Conservation (phyloP, 2,888 invertebrate genomes). For the Epistrophella euchroma region DNA sequence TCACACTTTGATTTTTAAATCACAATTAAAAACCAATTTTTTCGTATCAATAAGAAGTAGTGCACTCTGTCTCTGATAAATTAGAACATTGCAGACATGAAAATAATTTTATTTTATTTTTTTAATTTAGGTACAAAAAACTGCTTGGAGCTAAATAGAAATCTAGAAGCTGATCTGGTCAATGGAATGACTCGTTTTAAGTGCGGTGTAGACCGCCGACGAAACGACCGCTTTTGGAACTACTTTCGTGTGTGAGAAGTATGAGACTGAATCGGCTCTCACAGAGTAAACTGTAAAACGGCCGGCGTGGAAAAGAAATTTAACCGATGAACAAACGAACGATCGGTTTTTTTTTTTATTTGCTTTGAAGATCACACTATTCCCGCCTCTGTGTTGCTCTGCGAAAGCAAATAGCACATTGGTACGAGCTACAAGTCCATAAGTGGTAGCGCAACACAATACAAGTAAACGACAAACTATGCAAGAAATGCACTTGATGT, state of each 20-base stretch:
- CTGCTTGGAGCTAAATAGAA: slow-evolving; percentile 19
- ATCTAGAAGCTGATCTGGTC: slow-evolving; percentile 35
- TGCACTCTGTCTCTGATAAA: not conserved
- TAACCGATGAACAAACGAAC: slow-evolving; percentile 39
- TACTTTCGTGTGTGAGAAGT: slow-evolving; percentile 48
- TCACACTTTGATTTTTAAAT: slow-evolving; percentile 19
- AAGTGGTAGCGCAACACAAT: slow-evolving; percentile 8
- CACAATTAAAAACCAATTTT: slow-evolving; percentile 7
- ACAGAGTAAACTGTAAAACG: slow-evolving; percentile 43
- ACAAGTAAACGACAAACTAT: not conserved
- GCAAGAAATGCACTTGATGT: slow-evolving; percentile 18
- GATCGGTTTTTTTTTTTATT: slow-evolving; percentile 4
- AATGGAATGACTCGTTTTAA: slow-evolving; percentile 42
- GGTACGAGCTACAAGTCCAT: not conserved
- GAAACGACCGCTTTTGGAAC: slow-evolving; percentile 53
- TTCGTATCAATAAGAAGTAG: not conserved
- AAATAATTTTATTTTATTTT: slow-evolving; percentile 7
- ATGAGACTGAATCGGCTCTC: slow-evolving; percentile 52
- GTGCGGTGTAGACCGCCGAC: slow-evolving; percentile 49
- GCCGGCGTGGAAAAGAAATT: slow-evolving; percentile 46
- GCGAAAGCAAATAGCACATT: not conserved
- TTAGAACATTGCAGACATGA: slow-evolving; percentile 27
- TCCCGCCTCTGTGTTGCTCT: slow-evolving; percentile 1
- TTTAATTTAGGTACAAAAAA: not conserved
- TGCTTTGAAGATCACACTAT: slow-evolving; percentile 35